Conservation (phyloP, 2,113 vertebrate species). For the Poecile atricapillus region DNA sequence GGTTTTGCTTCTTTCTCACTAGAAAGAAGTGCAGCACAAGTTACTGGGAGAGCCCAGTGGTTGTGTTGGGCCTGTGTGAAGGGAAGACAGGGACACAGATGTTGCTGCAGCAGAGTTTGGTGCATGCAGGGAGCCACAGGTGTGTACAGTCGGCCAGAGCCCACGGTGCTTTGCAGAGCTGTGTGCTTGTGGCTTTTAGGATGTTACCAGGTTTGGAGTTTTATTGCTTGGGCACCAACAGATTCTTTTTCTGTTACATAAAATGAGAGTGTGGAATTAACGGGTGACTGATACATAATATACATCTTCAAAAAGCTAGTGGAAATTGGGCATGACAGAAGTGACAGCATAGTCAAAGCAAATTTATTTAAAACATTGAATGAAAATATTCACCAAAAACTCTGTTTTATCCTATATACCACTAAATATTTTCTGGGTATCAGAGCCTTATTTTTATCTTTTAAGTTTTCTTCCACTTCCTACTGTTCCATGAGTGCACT, state of each 20-base stretch:
- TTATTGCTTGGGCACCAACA: background rate
- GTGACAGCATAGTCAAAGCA: background rate
- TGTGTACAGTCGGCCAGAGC: background rate
- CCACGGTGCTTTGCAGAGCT: background rate
- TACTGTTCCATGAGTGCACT: background rate
- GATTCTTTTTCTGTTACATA: background rate
- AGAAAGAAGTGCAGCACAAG: background rate
- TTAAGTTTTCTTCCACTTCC: background rate
- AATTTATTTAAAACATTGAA: constrained; percentile 2
- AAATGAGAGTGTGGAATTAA: background rate
- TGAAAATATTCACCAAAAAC: constrained; percentile 1
- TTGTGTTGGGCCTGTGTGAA: background rate
- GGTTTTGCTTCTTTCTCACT: background rate
- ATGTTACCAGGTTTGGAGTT: background rate
- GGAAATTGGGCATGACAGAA: constrained; percentile 18
- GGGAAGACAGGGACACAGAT: fast-evolving
- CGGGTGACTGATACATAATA: background rate
- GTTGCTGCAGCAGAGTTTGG: background rate
- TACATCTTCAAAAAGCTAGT: background rate
- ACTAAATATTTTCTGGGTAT: background rate
- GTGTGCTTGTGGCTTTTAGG: background rate
- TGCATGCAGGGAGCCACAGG: fast-evolving
- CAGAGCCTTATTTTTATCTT: background rate
- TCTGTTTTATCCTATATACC: background rate
- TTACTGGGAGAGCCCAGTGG: background rate